Evolutionary conservation across 2,888 invertebrate species (phyloP), one percentile per base, ranked within the genome.

Genomic region (Stenchaetothrips biformis): DNA sequence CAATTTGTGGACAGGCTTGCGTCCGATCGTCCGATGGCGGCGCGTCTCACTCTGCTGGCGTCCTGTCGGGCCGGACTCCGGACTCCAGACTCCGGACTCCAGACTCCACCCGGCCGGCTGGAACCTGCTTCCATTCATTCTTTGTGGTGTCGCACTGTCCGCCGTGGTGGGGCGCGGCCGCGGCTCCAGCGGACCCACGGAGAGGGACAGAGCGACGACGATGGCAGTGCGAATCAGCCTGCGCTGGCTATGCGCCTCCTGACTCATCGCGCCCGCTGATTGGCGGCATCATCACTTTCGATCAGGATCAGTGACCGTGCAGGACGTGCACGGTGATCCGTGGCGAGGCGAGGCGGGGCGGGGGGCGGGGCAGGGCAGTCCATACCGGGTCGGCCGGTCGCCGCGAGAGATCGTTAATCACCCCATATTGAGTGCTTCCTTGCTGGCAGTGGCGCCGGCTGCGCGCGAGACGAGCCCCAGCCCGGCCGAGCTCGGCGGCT

Each of bases 381-480:
- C 59, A 59, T 59, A 59, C 59, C 59, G 59, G 59, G 59, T 25
- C 67, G 67, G 25, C 67, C n/a, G n/a, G 62, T n/a, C 62, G 62
- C 67, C 8, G 21, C 67, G 67, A 74, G 67, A 74, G 21, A 74
- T 74, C 67, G 67, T 74, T 74, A 74, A 74, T 74, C 67, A 74
- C 67, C 67, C 67, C 67, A 74, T 74, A 74, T 74, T 74, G 67
- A 74, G 67, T 74, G 67, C 67, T 74, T 74, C 21, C 67, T 74
- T 11, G 67, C 67, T 74, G 67, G 11, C 67, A 74, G 67, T 74
- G 67, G 67, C 67, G 67, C 67, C 67, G 67, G 67, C 67, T 74
- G 21, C 53, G 53, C 16, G 53, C 53, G 4, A 53, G 53, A 8
- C 16, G 16, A n/a, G 37, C 37, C 4, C 37, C 37, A 37, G 53